Evolutionary conservation across 53 echinoderm and acorn worm species (phyloP), one percentile per base, ranked within the genome.

Genomic region (Arbacia lixula): DNA sequence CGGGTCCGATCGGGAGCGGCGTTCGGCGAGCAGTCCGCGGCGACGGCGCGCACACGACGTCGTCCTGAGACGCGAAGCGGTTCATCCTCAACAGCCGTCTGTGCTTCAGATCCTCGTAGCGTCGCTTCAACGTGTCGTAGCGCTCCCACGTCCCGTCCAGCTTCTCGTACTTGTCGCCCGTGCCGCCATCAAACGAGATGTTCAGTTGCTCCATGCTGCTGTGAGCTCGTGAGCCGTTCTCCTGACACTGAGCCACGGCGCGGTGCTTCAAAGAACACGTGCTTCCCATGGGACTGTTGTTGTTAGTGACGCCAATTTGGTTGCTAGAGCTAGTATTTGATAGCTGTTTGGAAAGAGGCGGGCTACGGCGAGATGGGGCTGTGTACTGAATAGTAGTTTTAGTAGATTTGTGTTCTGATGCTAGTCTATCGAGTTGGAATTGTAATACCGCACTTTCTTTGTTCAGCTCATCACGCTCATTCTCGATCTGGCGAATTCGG

Each of bases 401-500:
- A 33, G 86, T 50, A 1, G 72, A 68, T 54, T 95, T 87, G 30
- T 95, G 95, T 19, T 95, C 92, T 16, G 88, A 79, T 42, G 90
- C 68, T 4, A 95, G 88, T 46, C 88, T 89, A 55, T 95, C 95
- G 36, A 95, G 66, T 53, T 95, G 95, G 56, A 95, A 95, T 25
- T 90, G 90, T 20, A 95, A 66, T 20, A 92, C 84, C 24, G 92
- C 92, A n/a, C 90, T 95, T 53, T 95, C 92, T 36, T 95, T 89
- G 12, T 87, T 82, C 3, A 95, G 76, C 83, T 95, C 83, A 4
- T 88, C 84, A 21, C 95, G 76, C 51, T 92, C 84, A 27, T 35
- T 90, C 54, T 95, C 95, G n/a, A 88, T 52, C 49, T 95, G 92
- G 31, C 88, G 75, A 35, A 89, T 88, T 20, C 92, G 53, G 16